These are phyloP conservation scores for Saccostrea echinata DNA, from an alignment of 1,140 invertebrate genomes.

Conservation along the genomic window DNA sequence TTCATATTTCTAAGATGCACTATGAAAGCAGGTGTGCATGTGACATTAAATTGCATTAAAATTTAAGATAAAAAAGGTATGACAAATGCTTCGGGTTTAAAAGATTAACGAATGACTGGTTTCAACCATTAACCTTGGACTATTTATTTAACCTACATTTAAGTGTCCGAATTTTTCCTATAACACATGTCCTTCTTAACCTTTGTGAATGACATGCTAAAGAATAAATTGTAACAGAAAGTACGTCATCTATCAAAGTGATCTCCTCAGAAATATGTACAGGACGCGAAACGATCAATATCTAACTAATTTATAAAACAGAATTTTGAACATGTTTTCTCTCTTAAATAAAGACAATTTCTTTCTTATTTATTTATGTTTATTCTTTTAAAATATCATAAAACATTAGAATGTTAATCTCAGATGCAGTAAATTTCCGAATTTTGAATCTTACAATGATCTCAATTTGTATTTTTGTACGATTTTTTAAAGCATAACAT, in stretches of 20 bases:
- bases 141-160: background rate
- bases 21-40: background rate
- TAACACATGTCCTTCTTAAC: background rate
- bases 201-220: background rate
- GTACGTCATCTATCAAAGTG: background rate
- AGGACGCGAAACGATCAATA: no score
- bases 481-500: no score
- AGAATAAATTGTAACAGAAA: background rate
- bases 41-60: background rate
- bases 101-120: background rate
- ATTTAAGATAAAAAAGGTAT: no score
- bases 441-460: no score
- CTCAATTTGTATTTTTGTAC: no score
- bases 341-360: no score
- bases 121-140: background rate
- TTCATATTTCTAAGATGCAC: background rate
- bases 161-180: background rate
- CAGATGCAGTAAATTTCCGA: no score
- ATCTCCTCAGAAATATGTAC: background rate
- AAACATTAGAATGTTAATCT: no score
- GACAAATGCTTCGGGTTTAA: background rate
- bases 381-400: no score
- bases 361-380: no score
- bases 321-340: no score
- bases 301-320: no score